phyloP scores from a whole-genome alignment of 2,113 vertebrate species.

The Fukomys damarensis region DNA sequence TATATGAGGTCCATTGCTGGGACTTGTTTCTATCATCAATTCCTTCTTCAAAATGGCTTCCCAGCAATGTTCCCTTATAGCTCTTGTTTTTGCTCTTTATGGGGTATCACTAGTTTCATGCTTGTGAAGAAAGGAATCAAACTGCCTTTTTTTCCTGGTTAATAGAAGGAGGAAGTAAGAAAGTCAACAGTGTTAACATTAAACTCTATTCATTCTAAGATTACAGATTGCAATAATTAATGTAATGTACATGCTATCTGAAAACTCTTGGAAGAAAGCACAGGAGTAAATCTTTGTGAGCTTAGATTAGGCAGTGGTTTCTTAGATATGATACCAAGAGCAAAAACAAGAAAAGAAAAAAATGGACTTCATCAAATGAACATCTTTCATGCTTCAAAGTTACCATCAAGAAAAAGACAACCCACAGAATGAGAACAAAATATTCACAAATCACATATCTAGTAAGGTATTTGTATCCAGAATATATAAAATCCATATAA shows the following conservation, averaged over 20 bases:
- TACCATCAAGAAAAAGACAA: background rate
- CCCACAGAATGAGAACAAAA: background rate
- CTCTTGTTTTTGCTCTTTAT: background rate
- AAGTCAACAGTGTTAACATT: background rate
- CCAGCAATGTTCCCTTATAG: background rate
- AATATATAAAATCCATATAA: background rate
- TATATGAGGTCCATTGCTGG: background rate
- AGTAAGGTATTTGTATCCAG: background rate
- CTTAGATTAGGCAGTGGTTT: background rate
- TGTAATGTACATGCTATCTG: background rate
- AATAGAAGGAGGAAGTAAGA: background rate
- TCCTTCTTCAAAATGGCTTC: background rate
- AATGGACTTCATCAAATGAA: background rate
- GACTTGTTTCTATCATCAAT: background rate
- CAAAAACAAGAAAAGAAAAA: background rate
- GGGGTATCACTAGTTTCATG: background rate
- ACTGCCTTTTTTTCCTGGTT: background rate
- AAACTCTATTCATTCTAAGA: background rate
- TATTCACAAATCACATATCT: background rate
- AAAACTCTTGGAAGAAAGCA: background rate
- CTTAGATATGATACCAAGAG: background rate
- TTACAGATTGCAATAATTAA: constrained; percentile 18
- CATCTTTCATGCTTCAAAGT: background rate
- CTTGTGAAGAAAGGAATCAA: constrained; percentile 15
- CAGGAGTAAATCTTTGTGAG: background rate